Conservation (phyloP, 2,797 vertebrate genomes). For the Coluber constrictor region DNA sequence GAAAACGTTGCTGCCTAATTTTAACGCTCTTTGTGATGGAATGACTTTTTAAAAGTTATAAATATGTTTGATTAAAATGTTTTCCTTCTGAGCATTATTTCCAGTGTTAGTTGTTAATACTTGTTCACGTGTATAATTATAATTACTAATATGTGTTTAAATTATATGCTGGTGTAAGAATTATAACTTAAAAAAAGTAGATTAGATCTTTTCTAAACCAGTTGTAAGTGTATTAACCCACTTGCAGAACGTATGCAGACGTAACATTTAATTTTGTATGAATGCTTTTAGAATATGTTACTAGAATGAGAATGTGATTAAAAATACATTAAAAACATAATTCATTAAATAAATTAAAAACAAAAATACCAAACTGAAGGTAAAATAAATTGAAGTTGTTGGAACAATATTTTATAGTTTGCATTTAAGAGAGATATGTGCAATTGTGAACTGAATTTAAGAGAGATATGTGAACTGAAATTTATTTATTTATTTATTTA, state of each 20-base stretch:
- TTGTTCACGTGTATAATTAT: neutral
- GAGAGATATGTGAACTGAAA: neutral
- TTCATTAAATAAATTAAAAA: neutral
- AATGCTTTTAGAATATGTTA: neutral
- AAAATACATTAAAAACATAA: neutral
- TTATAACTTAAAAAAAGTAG: neutral
- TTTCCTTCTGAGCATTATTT: neutral
- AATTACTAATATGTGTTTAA: neutral
- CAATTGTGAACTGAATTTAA: slow-evolving; percentile 3
- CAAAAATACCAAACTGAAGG: neutral
- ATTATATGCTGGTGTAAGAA: neutral
- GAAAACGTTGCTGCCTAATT: neutral
- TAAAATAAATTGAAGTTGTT: neutral
- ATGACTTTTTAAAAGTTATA: neutral
- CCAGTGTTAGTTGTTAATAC: neutral
- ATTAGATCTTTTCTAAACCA: neutral
- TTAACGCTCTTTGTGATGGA: neutral
- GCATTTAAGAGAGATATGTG: slow-evolving; percentile 11
- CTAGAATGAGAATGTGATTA: neutral
- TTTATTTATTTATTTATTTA: neutral
- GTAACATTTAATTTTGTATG: neutral
- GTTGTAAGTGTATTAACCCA: slow-evolving; percentile 4
- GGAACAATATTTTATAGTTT: neutral
- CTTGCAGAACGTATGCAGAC: neutral
- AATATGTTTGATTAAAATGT: neutral